A percentile compares a stretch with the other conserved stretches of the same genome.
These are phyloP conservation scores for Catostylus mosaicus DNA, from an alignment of 30 jellyfish, hydroid and myxozoan genomes.

Conservation along the genomic window DNA sequence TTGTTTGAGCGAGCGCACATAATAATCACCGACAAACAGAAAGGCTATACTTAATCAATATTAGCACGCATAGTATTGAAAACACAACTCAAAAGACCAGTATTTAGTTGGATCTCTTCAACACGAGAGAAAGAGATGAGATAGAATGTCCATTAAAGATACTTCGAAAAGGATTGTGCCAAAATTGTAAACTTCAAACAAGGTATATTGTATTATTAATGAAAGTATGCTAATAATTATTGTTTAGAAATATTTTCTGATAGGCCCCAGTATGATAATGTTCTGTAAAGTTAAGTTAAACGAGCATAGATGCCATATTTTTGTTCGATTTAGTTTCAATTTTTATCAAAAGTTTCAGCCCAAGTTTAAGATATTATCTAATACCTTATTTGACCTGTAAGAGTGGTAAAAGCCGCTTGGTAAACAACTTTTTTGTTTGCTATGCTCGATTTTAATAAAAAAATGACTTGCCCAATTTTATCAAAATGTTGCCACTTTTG, in stretches of 20 bases:
- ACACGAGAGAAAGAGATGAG: not conserved
- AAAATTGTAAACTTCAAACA: not conserved
- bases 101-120: not conserved
- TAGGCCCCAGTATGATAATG: not conserved
- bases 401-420: too few relatives aligned
- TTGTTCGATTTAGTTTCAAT: too few relatives aligned
- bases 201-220: not conserved
- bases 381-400: too few relatives aligned
- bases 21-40: conserved; percentile 59
- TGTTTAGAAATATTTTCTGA: not conserved
- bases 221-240: not conserved
- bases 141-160: not conserved
- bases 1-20: conserved; percentile 41
- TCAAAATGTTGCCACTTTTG: too few relatives aligned
- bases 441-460: too few relatives aligned
- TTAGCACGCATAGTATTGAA: conserved; percentile 40
- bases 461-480: too few relatives aligned
- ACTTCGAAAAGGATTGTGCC: not conserved
- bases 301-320: too few relatives aligned
- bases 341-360: too few relatives aligned
- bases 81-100: conserved; percentile 4
- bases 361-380: too few relatives aligned
- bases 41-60: conserved; percentile 22
- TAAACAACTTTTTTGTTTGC: too few relatives aligned
- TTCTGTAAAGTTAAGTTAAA: too few relatives aligned